Conservation (phyloP, 2,113 vertebrate species). For the Neogobius melanostomus region DNA sequence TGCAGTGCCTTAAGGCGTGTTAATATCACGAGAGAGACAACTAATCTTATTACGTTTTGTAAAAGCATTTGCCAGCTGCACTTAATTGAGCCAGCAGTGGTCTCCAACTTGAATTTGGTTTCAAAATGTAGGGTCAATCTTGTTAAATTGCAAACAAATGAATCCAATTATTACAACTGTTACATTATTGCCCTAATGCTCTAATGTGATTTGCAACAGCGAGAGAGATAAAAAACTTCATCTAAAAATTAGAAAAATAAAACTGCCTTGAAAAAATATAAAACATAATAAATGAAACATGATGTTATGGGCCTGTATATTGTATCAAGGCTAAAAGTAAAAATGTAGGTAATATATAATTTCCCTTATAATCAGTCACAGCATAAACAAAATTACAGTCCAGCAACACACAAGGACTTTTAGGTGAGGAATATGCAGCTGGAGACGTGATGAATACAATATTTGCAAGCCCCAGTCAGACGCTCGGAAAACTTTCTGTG, state of each 20-base stretch:
- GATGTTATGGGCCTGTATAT: too few species aligned
- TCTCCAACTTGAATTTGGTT: conserved; percentile 31
- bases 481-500: conserved; percentile 50
- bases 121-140: conserved; percentile 55
- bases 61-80: conserved; percentile 51
- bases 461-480: conserved; percentile 52
- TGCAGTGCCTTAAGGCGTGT: conserved; percentile 36
- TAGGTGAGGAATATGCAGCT: conserved; percentile 31
- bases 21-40: conserved; percentile 24
- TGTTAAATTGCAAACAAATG: conserved; percentile 40
- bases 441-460: conserved; percentile 19
- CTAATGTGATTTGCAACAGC: too few species aligned
- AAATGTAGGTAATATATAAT: too few species aligned
- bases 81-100: conserved; percentile 47
- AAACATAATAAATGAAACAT: too few species aligned
- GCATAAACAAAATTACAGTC: conserved; percentile 1
- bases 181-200: background rate
- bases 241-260: too few species aligned
- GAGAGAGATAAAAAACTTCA: too few species aligned
- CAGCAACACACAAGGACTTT: conserved; percentile 6
- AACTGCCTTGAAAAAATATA: too few species aligned
- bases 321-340: too few species aligned
- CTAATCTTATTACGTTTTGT: conserved; percentile 63
- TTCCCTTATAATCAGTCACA: conserved; percentile 18
- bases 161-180: conserved; percentile 46